Conservation (phyloP, 2,113 vertebrate genomes). For the Vulpes lagopus region DNA sequence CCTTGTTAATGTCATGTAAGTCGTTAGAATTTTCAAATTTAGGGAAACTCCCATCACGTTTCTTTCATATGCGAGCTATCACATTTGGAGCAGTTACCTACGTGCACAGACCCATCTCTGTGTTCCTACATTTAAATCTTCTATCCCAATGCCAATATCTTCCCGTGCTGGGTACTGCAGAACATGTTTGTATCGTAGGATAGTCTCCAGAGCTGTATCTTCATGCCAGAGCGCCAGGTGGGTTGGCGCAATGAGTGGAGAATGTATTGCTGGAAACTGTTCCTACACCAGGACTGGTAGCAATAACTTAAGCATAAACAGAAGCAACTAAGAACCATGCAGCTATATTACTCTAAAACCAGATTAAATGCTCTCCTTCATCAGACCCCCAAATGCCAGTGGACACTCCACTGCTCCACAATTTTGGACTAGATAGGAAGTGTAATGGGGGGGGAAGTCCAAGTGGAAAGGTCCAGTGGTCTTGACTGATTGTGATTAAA, state of each 20-base stretch:
- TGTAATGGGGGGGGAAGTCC: background rate
- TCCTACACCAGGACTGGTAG: background rate
- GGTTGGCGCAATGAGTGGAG: background rate
- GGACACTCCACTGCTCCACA: background rate
- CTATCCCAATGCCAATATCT: background rate
- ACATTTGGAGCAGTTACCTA: background rate
- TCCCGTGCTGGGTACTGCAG: background rate
- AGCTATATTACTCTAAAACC: background rate
- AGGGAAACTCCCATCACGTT: background rate
- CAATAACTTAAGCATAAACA: background rate
- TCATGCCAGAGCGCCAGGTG: background rate
- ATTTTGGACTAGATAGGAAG: background rate
- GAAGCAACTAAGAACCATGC: background rate
- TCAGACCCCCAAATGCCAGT: background rate
- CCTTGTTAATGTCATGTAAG: background rate
- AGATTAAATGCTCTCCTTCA: background rate
- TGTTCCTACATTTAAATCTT: background rate
- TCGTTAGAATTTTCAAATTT: constrained; percentile 9
- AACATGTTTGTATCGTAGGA: background rate
- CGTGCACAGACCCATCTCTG: background rate
- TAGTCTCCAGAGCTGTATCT: background rate
- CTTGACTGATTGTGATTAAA: background rate
- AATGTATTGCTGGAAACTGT: background rate
- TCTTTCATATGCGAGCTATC: background rate
- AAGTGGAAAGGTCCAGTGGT: background rate